Evolutionary conservation across 2,888 invertebrate genomes (phyloP).

Genomic region (Lepidocyrtinus sp.): DNA sequence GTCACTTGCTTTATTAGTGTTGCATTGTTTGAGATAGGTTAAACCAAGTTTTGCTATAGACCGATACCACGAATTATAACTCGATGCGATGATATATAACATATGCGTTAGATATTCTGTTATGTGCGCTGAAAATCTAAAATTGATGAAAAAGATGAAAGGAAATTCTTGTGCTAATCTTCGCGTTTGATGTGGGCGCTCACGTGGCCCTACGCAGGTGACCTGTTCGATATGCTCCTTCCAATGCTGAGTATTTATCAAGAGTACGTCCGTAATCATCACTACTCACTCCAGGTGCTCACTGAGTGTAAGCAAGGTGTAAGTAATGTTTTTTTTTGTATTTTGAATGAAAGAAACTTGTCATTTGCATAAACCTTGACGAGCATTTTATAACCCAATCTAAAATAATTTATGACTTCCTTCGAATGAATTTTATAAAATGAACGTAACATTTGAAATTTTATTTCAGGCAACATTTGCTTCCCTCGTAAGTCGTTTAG

Average conservation of each 20-base stretch:
- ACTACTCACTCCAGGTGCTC: slow-evolving; percentile 80
- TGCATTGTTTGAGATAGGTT: background rate
- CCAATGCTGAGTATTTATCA: slow-evolving; percentile 96
- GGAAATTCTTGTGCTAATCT: background rate
- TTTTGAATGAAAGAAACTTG: no score
- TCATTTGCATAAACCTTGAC: background rate
- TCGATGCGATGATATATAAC: background rate
- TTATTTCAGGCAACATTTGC: slow-evolving; percentile 80
- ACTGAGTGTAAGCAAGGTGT: slow-evolving; percentile 95
- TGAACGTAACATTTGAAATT: no score
- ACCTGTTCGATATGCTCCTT: slow-evolving; percentile 93
- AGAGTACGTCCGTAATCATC: slow-evolving; percentile 94
- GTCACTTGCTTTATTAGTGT: background rate
- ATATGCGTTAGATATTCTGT: background rate
- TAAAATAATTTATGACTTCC: no score
- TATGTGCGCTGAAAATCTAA: background rate
- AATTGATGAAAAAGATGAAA: background rate
- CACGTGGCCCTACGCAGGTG: slow-evolving; percentile 77
- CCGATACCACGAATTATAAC: background rate
- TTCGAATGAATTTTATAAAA: no score
- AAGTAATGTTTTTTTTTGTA: no score
- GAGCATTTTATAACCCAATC: background rate
- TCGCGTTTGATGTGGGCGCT: background rate
- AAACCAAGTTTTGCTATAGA: background rate
- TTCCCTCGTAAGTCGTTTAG: slow-evolving; percentile 83